Evolutionary conservation across 1,140 invertebrate species (phyloP).

Genomic region (Patella vulgata): DNA sequence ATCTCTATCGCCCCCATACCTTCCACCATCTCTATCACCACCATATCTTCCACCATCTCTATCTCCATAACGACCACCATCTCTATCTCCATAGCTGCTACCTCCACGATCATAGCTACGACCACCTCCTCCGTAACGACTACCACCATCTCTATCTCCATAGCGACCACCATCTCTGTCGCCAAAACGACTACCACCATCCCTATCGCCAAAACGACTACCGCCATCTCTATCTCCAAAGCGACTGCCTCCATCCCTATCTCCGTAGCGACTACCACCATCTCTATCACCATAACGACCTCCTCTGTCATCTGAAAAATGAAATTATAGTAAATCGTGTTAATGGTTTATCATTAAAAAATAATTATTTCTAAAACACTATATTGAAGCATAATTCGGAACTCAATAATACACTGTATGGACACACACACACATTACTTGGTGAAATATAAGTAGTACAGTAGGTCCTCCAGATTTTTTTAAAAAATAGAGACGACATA

Average conservation of each 20-base stretch:
- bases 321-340: too few relatives aligned
- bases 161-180: constrained; percentile 32
- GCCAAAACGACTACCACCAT: constrained; percentile 23
- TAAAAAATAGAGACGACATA: too few relatives aligned
- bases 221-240: constrained; percentile 48
- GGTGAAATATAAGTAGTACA: too few relatives aligned
- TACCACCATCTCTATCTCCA: constrained; percentile 47
- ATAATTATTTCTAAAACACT: too few relatives aligned
- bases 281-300: constrained; percentile 59
- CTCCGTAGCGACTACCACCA: constrained; percentile 21
- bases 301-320: constrained; percentile 31
- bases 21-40: constrained; percentile 51
- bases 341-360: too few relatives aligned
- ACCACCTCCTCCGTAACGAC: constrained; percentile 59
- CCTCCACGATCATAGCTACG: constrained; percentile 25
- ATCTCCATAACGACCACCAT: constrained; percentile 58
- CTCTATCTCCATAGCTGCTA: constrained; percentile 35
- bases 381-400: too few relatives aligned
- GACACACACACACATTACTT: too few relatives aligned
- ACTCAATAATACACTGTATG: too few relatives aligned
- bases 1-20: constrained; percentile 62
- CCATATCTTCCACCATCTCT: constrained; percentile 53
- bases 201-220: constrained; percentile 55
- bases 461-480: too few relatives aligned
- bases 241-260: constrained; percentile 30